Base-by-base conservation (phyloP, 2,113 vertebrate species). In the Dolichallabes microphthalmus region DNA sequence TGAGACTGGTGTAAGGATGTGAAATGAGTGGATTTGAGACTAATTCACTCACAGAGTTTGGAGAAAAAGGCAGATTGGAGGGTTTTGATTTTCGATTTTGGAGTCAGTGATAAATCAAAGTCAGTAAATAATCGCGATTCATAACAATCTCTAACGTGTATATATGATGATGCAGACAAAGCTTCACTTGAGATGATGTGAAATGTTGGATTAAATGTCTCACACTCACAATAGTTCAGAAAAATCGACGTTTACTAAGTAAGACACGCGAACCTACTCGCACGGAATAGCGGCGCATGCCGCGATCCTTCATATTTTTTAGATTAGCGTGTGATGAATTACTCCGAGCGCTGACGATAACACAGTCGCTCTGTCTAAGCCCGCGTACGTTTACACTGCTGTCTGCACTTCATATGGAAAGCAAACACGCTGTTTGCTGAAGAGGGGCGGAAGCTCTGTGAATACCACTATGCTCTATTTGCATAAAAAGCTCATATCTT, bases 401-500 rank as follows among this genome's bases (percentile, higher is more conserved):
- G 27, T 73, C 66, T 57, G 30, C 25, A 57, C 35, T 39, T 73
- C 53, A 73, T 35, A 82, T 25, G 32, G 50, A 32, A 69, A 30
- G 10, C 64, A 82, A 71, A 82, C 52, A 71, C 66, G 58, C 15
- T 71, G 57, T 82, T 82, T 71, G 20, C 58, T 39, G 55, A 50
- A 83, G 13, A 68, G 17, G n/a, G 32, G 64, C 14, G 8, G 52
- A 39, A 74, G 50, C 35, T 75, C 35, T 10, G 30, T 35, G 52
- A 75, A 83, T 58, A 75, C 14, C 25, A 27, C 39, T 2, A 32
- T 32, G 75, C 53, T 78, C 53, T 78, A 78, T 69, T 68, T 82
- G 64, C 80, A 82, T 55, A 69, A 82, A 82, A 61, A 45, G 57
- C 52, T 75, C 55, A 61, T 60, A 83, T 76, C 71, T 63, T 52